phyloP scores from a whole-genome alignment of 2,888 invertebrate genomes.

The Drosophila differens region DNA sequence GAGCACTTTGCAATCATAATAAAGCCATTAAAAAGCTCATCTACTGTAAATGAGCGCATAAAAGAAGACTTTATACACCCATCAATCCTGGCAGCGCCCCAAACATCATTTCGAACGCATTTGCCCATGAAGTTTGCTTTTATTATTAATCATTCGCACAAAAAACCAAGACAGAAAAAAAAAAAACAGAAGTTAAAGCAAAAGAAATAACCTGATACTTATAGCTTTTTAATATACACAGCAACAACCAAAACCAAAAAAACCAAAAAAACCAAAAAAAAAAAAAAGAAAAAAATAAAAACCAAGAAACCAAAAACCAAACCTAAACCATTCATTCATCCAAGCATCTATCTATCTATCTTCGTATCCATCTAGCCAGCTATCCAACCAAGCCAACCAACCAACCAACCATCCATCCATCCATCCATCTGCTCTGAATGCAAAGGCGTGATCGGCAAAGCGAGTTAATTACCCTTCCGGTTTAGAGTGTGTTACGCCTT shows the following conservation, averaged over 20 bases:
- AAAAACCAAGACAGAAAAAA: conserved; percentile 43
- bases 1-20: conserved; percentile 62
- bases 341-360: conserved; percentile 44
- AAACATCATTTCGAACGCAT: conserved; percentile 70
- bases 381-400: conserved; percentile 49
- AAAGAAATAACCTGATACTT: conserved; percentile 62
- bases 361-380: conserved; percentile 42
- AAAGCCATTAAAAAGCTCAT: conserved; percentile 73
- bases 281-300: conserved; percentile 15
- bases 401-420: conserved; percentile 44
- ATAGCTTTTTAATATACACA: conserved; percentile 77
- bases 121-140: conserved; percentile 61
- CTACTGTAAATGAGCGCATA: conserved; percentile 73
- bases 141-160: conserved; percentile 72
- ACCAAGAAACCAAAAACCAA: conserved; percentile 30
- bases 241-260: conserved; percentile 14
- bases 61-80: conserved; percentile 79
- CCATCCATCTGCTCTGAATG: conserved; percentile 68
- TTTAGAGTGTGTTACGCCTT: conserved; percentile 82
- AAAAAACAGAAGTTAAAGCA: conserved; percentile 16
- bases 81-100: conserved; percentile 72
- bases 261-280: conserved; percentile 13
- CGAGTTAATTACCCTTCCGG: conserved; percentile 85
- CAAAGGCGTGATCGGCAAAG: conserved; percentile 83
- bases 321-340: conserved; percentile 50